A percentile compares a stretch with the other conserved stretches of the same genome.
Conservation (phyloP, 2,113 vertebrate species). For the Pomatorhinus ruficollis region DNA sequence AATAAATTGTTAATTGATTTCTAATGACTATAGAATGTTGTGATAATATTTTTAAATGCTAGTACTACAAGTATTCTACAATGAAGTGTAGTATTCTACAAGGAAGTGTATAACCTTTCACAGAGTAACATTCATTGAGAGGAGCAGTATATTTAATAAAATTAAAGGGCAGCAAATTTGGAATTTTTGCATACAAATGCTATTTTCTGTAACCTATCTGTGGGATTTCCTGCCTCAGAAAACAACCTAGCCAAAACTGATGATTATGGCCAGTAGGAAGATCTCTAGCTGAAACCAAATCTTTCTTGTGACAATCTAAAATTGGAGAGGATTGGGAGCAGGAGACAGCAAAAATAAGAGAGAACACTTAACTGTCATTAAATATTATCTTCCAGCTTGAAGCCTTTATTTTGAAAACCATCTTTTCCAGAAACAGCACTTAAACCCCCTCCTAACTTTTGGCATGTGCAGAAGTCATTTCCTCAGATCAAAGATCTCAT, state of each 20-base stretch:
- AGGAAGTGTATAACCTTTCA: neutral
- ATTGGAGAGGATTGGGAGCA: neutral
- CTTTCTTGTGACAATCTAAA: neutral
- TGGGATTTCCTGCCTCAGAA: neutral
- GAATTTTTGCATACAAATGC: neutral
- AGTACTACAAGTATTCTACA: neutral
- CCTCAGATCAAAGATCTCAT: neutral
- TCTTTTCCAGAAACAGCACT: neutral
- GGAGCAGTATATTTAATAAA: neutral
- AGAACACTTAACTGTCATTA: neutral
- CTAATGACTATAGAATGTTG: neutral
- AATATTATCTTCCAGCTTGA: neutral
- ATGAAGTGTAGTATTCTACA: neutral
- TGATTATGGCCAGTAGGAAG: neutral
- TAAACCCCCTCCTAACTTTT: neutral
- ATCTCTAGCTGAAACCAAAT: neutral
- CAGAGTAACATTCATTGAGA: neutral
- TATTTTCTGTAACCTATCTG: neutral
- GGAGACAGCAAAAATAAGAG: neutral
- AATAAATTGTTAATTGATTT: neutral
- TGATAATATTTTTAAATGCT: neutral
- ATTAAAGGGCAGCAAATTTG: neutral
- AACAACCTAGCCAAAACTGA: neutral
- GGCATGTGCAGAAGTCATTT: neutral
- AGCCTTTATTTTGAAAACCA: neutral